Percentiles rank a stretch among this genome's conserved stretches.
Conservation (phyloP, 2,888 invertebrate species). For the Actias luna region DNA sequence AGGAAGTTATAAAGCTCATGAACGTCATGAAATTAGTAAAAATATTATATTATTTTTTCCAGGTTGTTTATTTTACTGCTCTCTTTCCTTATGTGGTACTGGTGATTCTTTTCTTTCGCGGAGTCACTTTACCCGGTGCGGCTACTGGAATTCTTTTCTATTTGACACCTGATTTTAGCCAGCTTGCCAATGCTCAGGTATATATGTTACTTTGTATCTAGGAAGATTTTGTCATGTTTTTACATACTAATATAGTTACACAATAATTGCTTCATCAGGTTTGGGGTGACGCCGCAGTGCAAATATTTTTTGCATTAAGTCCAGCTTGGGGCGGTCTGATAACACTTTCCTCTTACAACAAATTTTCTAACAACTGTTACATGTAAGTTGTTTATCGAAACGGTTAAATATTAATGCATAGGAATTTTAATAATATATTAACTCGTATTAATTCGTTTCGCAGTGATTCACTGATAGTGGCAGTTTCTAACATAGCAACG, state of each 20-base stretch:
- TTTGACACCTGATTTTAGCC: constrained; percentile 88
- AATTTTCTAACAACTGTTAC: constrained; percentile 91
- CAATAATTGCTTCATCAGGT: constrained; percentile 67
- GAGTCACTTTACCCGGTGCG: constrained; percentile 90
- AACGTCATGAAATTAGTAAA: neutral
- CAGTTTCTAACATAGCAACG: constrained; percentile 88
- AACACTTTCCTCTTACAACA: constrained; percentile 92
- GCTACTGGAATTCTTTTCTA: constrained; percentile 89
- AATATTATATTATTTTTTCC: constrained; percentile 26
- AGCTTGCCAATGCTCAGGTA: constrained; percentile 87
- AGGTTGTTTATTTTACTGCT: constrained; percentile 89
- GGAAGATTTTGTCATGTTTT: neutral
- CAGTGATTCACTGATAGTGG: constrained; percentile 89
- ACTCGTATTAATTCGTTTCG: constrained; percentile 29
- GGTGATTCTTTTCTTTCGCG: constrained; percentile 88
- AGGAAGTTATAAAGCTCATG: no score
- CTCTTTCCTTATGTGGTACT: constrained; percentile 89
- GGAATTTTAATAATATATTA: constrained; percentile 3
- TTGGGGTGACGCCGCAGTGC: constrained; percentile 92
- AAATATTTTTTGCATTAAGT: constrained; percentile 93
- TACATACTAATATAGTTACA: neutral
- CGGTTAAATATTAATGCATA: neutral
- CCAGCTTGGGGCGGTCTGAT: constrained; percentile 94
- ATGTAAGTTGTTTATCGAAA: constrained; percentile 74
- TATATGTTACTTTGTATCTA: neutral